These are phyloP conservation scores for Nixonia krombeini DNA, from an alignment of 1,140 invertebrate genomes.

Conservation along the genomic window DNA sequence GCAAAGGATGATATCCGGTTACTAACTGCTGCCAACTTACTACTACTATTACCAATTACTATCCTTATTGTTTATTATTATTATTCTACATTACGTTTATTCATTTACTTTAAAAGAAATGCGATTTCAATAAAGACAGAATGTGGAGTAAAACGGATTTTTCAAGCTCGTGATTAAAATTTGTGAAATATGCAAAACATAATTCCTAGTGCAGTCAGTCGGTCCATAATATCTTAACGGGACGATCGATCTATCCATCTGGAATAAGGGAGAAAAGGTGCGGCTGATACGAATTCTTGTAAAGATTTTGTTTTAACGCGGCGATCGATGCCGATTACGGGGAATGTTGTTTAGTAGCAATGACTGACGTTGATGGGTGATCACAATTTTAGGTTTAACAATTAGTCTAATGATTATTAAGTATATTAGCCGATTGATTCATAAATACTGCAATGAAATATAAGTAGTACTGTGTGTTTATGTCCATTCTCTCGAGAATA, in stretches of 20 bases:
- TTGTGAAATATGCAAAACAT: no score
- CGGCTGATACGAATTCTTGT: constrained; percentile 44
- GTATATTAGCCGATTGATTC: constrained; percentile 72
- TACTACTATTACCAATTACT: constrained; percentile 66
- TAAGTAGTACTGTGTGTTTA: constrained; percentile 72
- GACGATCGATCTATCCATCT: constrained; percentile 13
- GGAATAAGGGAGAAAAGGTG: constrained; percentile 22
- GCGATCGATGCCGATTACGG: constrained; percentile 32
- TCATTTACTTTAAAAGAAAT: constrained; percentile 59
- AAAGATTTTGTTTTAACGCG: constrained; percentile 25
- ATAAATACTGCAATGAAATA: constrained; percentile 72
- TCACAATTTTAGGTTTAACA: constrained; percentile 71
- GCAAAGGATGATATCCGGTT: constrained; percentile 60
- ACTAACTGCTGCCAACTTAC: constrained; percentile 68
- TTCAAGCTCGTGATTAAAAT: constrained; percentile 19
- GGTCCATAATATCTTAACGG: constrained; percentile 47
- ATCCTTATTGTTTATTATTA: constrained; percentile 56
- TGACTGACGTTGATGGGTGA: constrained; percentile 70
- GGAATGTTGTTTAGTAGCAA: constrained; percentile 57
- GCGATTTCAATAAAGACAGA: constrained; percentile 35
- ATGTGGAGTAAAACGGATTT: constrained; percentile 13
- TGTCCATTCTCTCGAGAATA: constrained; percentile 71
- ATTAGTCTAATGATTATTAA: constrained; percentile 73
- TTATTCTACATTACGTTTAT: constrained; percentile 58
- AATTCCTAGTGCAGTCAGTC: constrained; percentile 66